Conservation (phyloP, 2,888 invertebrate species). For the Troides helena region DNA sequence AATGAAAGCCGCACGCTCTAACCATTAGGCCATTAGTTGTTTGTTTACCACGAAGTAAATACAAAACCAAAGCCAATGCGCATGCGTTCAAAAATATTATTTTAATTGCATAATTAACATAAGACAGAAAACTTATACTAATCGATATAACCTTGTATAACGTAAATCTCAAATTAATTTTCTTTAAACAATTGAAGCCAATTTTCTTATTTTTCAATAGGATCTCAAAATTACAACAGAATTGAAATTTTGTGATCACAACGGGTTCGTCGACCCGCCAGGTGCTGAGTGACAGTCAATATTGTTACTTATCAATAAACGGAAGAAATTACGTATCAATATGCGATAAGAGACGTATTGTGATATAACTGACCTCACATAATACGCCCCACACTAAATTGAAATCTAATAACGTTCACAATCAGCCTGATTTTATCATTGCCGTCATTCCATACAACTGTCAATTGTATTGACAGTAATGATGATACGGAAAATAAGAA, state of each 20-base stretch:
- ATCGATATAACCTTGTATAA: too few species aligned
- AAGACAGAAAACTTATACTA: too few species aligned
- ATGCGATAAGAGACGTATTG: slow-evolving; percentile 57
- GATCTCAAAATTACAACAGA: background rate
- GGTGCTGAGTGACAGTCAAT: slow-evolving; percentile 68
- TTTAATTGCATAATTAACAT: too few species aligned
- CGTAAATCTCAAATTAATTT: too few species aligned
- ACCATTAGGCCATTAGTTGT: too few species aligned
- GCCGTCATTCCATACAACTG: slow-evolving; percentile 55
- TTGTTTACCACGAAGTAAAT: too few species aligned
- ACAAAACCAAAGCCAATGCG: too few species aligned
- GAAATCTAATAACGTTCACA: slow-evolving; percentile 50
- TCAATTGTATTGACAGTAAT: slow-evolving; percentile 47
- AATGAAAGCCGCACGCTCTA: too few species aligned
- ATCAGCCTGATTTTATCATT: slow-evolving; percentile 54
- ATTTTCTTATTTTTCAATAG: too few species aligned
- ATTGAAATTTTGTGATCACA: slow-evolving; percentile 37
- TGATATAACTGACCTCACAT: slow-evolving; percentile 69
- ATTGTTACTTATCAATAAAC: slow-evolving; percentile 66
- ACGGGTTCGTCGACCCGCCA: slow-evolving; percentile 64
- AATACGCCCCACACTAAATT: slow-evolving; percentile 64
- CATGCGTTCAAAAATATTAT: too few species aligned
- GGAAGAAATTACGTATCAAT: slow-evolving; percentile 68
- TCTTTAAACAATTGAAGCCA: too few species aligned
- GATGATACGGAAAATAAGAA: slow-evolving; percentile 31